Evolutionary conservation across 2,888 invertebrate genomes (phyloP).

Genomic region (Cantharis rustica): DNA sequence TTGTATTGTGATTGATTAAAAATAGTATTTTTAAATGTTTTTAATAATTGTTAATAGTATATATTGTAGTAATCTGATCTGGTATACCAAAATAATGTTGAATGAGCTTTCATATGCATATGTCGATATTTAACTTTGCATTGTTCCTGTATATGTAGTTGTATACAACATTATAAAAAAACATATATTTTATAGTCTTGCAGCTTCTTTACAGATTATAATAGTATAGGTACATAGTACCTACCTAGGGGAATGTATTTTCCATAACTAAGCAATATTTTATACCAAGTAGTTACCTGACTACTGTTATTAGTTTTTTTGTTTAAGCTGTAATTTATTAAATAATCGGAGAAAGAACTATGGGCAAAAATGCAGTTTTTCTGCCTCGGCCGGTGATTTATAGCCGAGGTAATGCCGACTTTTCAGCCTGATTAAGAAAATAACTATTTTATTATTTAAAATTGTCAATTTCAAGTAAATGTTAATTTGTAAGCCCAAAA

Average conservation of each 20-base stretch:
- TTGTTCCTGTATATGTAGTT: neutral
- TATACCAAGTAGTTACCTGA: neutral
- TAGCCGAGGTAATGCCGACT: too few relatives aligned
- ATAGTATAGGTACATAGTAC: neutral
- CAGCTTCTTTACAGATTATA: neutral
- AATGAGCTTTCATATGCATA: neutral
- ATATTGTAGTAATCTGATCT: neutral
- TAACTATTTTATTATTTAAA: neutral
- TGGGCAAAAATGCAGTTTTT: too few relatives aligned
- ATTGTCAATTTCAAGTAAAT: neutral
- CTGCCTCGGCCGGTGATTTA: too few relatives aligned
- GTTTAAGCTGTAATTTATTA: too few relatives aligned
- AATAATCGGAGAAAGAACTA: too few relatives aligned
- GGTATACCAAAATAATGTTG: neutral
- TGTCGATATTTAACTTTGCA: neutral
- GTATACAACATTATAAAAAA: neutral
- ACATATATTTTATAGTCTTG: neutral
- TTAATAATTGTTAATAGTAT: neutral
- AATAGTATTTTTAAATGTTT: neutral
- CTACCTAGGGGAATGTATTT: neutral
- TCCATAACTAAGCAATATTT: neutral
- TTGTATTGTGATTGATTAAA: neutral
- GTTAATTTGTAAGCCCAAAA: neutral
- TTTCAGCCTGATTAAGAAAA: too few relatives aligned
- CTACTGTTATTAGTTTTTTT: too few relatives aligned